Percentiles rank a stretch among this genome's conserved stretches.
These are phyloP conservation scores for Machimus rusticus DNA, from an alignment of 2,888 invertebrate genomes.

Conservation along the genomic window DNA sequence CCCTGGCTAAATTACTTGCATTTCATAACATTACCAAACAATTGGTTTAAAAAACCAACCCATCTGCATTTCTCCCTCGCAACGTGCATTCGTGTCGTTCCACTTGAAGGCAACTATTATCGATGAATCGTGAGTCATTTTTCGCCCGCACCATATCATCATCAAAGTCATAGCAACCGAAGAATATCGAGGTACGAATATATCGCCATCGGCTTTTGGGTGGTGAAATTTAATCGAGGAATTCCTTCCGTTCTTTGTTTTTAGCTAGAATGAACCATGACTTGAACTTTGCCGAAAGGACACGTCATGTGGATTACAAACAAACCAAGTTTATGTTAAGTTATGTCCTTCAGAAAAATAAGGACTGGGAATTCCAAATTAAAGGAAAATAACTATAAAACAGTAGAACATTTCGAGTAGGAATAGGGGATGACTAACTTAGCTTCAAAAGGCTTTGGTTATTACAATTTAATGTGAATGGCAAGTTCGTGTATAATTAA, in stretches of 20 bases:
- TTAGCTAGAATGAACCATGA: neutral
- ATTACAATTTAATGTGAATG: too few relatives aligned
- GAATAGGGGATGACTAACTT: too few relatives aligned
- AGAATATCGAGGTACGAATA: neutral
- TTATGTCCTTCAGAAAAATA: neutral
- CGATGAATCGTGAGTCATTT: neutral
- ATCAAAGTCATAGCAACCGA: neutral
- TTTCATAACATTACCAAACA: constrained; percentile 19
- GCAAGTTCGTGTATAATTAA: too few relatives aligned
- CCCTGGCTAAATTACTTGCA: neutral
- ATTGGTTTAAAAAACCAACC: neutral
- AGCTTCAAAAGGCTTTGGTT: too few relatives aligned
- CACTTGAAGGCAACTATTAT: constrained; percentile 25
- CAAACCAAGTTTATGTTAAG: neutral
- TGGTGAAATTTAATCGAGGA: neutral
- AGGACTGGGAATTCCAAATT: too few relatives aligned
- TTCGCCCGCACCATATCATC: neutral
- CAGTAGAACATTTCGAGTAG: neutral
- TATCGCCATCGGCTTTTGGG: neutral
- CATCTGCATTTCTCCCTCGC: neutral
- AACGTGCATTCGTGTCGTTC: neutral
- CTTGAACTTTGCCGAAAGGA: neutral
- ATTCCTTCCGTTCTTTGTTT: neutral
- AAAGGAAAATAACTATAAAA: neutral
- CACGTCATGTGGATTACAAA: neutral